Evolutionary conservation across 2,888 invertebrate genomes (phyloP), one percentile per base, ranked within the genome.

Genomic region (Pinctada fucata): DNA sequence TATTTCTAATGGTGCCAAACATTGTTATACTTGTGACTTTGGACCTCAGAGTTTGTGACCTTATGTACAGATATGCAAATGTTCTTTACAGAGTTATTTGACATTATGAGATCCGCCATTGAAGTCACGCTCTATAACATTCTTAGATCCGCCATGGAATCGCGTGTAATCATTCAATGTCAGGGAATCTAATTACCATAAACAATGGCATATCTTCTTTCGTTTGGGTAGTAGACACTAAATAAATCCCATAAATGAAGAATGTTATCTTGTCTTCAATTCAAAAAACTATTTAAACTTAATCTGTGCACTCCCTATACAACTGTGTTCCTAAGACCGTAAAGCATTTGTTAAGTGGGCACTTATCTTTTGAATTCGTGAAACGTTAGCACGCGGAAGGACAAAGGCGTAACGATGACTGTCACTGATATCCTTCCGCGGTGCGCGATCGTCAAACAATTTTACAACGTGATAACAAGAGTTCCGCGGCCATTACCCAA

Each of bases 201-300:
- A 31, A 31, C 31, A 31, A 31, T 31, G 31, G 31, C 31, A 31
- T 31, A 31, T 31, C 31, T 31, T 31, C 31, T 31, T 31, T 31
- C 31, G 31, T 31, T 31, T 31, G 31, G 31, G 31, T 31, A 31
- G 31, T 31, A 31, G 31, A 31, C 31, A 31, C 31, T 31, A 31
- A 31, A 31, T 31, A 31, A 31, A 31, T 31, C 31, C 31, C 31
- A 31, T 31, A 31, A 31, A 31, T 31, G 31, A 31, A 13, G 58
- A 58, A 58, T 58, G 58, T 13, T 58, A 58, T 58, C 58, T 58
- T 58, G 58, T 58, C 58, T 58, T 58, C 58, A 58, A 58, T 58
- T 58, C 13, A 58, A 58, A 58, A 58, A 58, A 58, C 58, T 13
- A 58, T 58, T 58, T 58, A 58, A 58, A 58, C 58, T 13, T 58